Conservation (phyloP, 1,140 invertebrate species). For the Nasonia longicornis region DNA sequence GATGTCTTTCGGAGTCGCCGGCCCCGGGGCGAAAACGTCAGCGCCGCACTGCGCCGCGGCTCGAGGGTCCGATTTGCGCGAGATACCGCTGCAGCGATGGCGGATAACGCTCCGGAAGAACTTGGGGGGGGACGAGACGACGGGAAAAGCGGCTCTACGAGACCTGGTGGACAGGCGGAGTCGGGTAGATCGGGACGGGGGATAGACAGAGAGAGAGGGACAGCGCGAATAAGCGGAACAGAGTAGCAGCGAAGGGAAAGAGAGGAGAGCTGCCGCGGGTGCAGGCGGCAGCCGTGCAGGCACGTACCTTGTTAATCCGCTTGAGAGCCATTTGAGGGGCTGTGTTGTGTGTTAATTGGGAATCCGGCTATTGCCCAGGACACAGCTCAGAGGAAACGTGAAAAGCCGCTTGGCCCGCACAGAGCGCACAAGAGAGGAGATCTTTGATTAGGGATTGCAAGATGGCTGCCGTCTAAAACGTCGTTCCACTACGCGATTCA, state of each 20-base stretch:
- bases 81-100: neutral
- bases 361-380: constrained; percentile 39
- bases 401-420: constrained; percentile 60
- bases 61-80: neutral
- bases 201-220: neutral
- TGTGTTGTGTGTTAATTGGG: constrained; percentile 38
- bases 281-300: constrained; percentile 23
- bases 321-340: constrained; percentile 88
- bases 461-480: constrained; percentile 70
- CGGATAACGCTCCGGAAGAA: neutral
- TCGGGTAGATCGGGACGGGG: too few species aligned
- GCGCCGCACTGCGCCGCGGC: too few species aligned
- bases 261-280: neutral
- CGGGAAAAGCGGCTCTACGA: neutral
- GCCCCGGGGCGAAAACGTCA: neutral
- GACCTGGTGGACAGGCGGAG: neutral
- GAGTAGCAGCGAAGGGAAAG: neutral
- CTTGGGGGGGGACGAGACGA: neutral
- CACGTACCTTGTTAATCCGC: constrained; percentile 94
- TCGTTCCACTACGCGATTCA: constrained; percentile 66
- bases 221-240: neutral
- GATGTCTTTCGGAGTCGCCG: neutral
- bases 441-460: constrained; percentile 73
- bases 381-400: constrained; percentile 36
- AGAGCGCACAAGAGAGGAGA: constrained; percentile 60